phyloP scores from a whole-genome alignment of 2,888 invertebrate species.

The Eutolmus rufibarbis region DNA sequence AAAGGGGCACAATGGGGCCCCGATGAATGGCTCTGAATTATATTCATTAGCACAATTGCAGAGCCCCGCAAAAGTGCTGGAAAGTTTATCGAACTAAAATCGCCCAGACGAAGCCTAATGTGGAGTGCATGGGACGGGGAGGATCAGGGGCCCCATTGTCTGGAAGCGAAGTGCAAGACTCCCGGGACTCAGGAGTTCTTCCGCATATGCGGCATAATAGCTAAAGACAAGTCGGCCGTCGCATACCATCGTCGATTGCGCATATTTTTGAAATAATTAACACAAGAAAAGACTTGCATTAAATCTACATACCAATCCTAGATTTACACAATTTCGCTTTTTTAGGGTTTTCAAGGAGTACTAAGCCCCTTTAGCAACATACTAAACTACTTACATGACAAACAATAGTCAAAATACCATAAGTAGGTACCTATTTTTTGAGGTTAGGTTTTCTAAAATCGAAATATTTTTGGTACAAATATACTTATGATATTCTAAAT shows the following conservation, averaged over 20 bases:
- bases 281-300: not conserved
- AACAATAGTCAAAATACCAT: too few relatives aligned
- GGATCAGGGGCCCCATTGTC: not conserved
- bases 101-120: not conserved
- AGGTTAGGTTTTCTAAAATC: too few relatives aligned
- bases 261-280: not conserved
- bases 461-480: too few relatives aligned
- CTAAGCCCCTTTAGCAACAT: too few relatives aligned
- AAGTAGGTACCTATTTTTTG: too few relatives aligned
- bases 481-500: too few relatives aligned
- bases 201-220: not conserved
- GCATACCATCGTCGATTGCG: not conserved
- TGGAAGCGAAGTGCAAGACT: not conserved
- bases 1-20: constrained; percentile 12
- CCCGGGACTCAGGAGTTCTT: not conserved
- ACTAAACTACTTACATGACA: too few relatives aligned
- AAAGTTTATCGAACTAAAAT: constrained; percentile 29
- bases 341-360: too few relatives aligned
- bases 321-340: too few relatives aligned
- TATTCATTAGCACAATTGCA: constrained; percentile 31
- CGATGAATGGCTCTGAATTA: constrained; percentile 7
- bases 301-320: not conserved
- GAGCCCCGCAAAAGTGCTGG: not conserved
- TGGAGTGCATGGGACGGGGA: not conserved
- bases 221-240: not conserved